Evolutionary conservation across 2,888 invertebrate genomes (phyloP).

Genomic region (Hirtodrosophila cameraria): DNA sequence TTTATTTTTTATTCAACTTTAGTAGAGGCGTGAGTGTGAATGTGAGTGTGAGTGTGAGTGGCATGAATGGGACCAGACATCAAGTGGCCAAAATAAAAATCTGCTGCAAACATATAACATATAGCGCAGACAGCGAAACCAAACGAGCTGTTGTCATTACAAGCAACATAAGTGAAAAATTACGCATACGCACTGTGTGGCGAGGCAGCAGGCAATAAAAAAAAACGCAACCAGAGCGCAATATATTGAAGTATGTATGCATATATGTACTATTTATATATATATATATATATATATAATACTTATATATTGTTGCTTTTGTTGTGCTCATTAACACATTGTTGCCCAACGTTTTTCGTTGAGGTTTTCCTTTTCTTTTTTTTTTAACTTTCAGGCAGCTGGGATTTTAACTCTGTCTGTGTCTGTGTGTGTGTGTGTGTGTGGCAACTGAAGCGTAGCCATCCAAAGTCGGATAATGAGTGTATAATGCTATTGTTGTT

Average conservation of each 20-base stretch:
- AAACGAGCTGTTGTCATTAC: conserved; percentile 48
- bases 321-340: conserved; percentile 67
- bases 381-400: too few relatives aligned
- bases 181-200: conserved; percentile 71
- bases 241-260: conserved; percentile 42
- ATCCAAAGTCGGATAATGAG: conserved; percentile 14
- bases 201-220: conserved; percentile 7
- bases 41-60: neutral
- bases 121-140: neutral
- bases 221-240: conserved; percentile 29
- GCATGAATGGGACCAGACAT: conserved; percentile 23
- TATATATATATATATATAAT: neutral
- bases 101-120: conserved; percentile 31
- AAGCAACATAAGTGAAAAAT: conserved; percentile 66
- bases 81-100: conserved; percentile 75
- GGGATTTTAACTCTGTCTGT: neutral
- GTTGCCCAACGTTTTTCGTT: conserved; percentile 33
- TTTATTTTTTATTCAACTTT: conserved; percentile 19
- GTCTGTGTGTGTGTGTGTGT: too few relatives aligned
- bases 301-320: conserved; percentile 4
- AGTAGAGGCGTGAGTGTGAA: too few relatives aligned
- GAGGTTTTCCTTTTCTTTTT: conserved; percentile 21
- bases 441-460: conserved; percentile 13
- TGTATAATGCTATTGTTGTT: neutral
- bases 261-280: conserved; percentile 6